Evolutionary conservation across 2,888 invertebrate genomes (phyloP).

Genomic region (Noctua pronuba): DNA sequence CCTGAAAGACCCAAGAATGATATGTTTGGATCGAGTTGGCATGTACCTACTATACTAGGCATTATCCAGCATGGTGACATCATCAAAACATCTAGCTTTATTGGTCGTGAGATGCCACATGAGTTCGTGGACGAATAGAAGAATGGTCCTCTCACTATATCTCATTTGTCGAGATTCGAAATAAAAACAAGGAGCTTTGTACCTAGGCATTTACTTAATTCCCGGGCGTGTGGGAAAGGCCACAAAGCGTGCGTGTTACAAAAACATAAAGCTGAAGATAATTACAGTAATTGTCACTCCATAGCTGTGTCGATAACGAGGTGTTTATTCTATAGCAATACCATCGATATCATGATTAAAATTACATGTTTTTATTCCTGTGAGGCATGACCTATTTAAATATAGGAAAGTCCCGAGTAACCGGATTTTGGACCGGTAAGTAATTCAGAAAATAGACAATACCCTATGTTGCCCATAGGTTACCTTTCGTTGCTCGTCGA

Average conservation of each 20-base stretch:
- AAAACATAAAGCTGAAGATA: conserved; percentile 63
- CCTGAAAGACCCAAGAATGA: neutral
- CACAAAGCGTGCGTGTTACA: conserved; percentile 62
- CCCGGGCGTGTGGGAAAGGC: conserved; percentile 55
- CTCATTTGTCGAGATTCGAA: neutral
- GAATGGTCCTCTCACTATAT: neutral
- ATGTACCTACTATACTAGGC: neutral
- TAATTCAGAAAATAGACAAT: neutral
- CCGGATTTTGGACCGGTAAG: neutral
- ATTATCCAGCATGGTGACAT: neutral
- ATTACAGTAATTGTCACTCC: conserved; percentile 69
- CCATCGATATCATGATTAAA: conserved; percentile 36
- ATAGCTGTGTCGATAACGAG: conserved; percentile 61
- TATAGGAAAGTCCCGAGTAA: neutral
- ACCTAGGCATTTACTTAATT: conserved; percentile 29
- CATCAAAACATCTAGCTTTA: neutral
- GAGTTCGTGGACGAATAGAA: neutral
- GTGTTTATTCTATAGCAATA: conserved; percentile 55
- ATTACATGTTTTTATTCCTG: conserved; percentile 30
- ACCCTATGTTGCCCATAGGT: neutral
- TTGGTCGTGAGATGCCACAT: neutral
- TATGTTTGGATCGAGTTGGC: neutral
- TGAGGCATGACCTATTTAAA: conserved; percentile 3
- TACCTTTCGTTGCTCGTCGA: neutral
- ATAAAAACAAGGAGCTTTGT: neutral